These are phyloP conservation scores for Aleiodes testaceus DNA, from an alignment of 2,888 invertebrate species.

Conservation along the genomic window DNA sequence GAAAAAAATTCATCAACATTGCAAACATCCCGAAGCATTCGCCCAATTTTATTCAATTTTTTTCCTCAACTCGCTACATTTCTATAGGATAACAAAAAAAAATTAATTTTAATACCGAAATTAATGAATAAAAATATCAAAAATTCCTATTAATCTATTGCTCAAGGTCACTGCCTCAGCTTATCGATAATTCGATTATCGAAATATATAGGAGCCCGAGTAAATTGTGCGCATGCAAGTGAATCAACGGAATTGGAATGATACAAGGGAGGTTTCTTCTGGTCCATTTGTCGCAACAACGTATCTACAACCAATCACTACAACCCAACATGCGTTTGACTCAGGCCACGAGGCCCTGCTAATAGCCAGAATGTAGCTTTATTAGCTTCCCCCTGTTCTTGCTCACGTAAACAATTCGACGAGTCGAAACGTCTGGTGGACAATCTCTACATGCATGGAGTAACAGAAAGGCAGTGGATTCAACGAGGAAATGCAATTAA, in stretches of 20 bases:
- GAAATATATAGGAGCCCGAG: slow-evolving; percentile 13
- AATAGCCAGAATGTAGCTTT: slow-evolving; percentile 53
- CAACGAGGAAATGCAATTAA: slow-evolving; percentile 58
- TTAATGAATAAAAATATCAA: not conserved
- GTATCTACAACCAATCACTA: slow-evolving; percentile 22
- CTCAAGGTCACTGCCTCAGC: not conserved
- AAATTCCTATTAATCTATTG: not conserved
- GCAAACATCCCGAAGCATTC: too few species aligned
- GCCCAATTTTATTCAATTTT: too few species aligned
- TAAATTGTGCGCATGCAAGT: slow-evolving; percentile 43
- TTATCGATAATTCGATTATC: slow-evolving; percentile 52
- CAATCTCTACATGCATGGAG: slow-evolving; percentile 29
- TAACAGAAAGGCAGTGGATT: slow-evolving; percentile 50
- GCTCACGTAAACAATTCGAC: slow-evolving; percentile 45
- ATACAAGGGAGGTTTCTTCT: slow-evolving; percentile 54
- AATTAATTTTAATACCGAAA: too few species aligned
- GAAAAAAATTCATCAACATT: too few species aligned
- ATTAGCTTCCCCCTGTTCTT: slow-evolving; percentile 47
- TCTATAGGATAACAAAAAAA: too few species aligned
- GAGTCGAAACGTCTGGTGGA: slow-evolving; percentile 56
- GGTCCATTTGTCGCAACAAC: slow-evolving; percentile 52
- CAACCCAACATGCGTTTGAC: slow-evolving; percentile 44
- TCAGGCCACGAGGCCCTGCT: slow-evolving; percentile 47
- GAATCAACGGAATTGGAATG: slow-evolving; percentile 49
- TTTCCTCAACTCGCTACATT: too few species aligned